Evolutionary conservation across 2,113 vertebrate genomes (phyloP), one percentile per base, ranked within the genome.

Genomic region (Empidonax traillii): DNA sequence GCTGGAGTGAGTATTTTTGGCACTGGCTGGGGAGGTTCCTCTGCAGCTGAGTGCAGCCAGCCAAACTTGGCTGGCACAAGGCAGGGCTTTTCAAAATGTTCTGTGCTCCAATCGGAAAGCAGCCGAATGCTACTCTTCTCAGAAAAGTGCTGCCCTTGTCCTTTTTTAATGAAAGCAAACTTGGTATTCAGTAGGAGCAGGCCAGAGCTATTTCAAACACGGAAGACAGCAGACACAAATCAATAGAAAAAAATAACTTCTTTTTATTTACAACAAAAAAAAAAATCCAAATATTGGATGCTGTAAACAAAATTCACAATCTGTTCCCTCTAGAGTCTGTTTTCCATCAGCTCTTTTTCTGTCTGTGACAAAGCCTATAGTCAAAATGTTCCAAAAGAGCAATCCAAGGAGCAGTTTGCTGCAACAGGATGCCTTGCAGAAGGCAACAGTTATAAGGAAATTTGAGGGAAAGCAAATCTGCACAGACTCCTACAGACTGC

Each of bases 261-360:
- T 98, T 98, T 98, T 98, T 98, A 98, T 98, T 98, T 98, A 98
- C 98, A 98, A 98, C 98, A 98, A 44, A 98, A 98, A 98, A 44
- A 43, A 98, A 98, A 98, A 91, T 98, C 98, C 98, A 98, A 98
- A 98, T 98, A 98, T 98, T 98, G 98, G 98, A 98, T 98, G 98
- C 96, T 98, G 98, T 98, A 98, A 98, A 98, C 98, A 98, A 98
- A 98, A 98, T 98, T 98, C 98, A 98, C 98, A 98, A 98, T 98
- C 98, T 98, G 97, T 98, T 98, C 97, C 98, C 97, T 98, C 97
- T 96, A 97, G 89, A 97, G 95, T 97, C 95, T 97, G 95, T 96
- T 98, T 97, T 97, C 97, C 91, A 96, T 97, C 97, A 97, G 97
- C 96, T 98, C 96, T 97, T 97, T 98, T 94, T 96, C 97, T 95